phyloP scores from a whole-genome alignment of 1,140 invertebrate species.

The Solen grandis region DNA sequence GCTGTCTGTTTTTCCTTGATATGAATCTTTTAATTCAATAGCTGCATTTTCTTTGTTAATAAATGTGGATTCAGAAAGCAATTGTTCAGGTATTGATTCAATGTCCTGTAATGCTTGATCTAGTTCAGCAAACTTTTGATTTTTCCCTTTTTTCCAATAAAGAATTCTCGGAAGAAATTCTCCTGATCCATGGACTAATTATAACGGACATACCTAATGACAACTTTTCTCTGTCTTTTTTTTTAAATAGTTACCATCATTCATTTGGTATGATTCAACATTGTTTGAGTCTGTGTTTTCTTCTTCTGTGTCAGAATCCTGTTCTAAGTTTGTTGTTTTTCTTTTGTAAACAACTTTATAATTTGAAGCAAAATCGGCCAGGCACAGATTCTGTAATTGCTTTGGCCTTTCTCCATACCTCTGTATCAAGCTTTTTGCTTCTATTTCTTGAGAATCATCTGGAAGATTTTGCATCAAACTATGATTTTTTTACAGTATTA shows the following conservation, averaged over 20 bases:
- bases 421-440: conserved; percentile 1
- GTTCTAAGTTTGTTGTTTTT: neutral
- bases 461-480: conserved; percentile 10
- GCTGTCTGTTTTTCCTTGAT: neutral
- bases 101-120: neutral
- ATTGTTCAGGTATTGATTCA: neutral
- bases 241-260: neutral
- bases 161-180: conserved; percentile 7
- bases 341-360: neutral
- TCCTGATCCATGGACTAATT: neutral
- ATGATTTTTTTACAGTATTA: neutral
- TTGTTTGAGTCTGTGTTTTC: neutral
- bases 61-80: neutral
- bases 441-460: conserved; percentile 1
- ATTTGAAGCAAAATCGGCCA: conserved; percentile 30
- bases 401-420: conserved; percentile 3
- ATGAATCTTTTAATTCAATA: neutral
- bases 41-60: neutral
- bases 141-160: neutral
- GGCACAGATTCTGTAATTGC: neutral
- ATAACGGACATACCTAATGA: neutral
- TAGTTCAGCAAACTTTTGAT: neutral
- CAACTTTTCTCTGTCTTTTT: neutral
- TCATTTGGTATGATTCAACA: neutral
- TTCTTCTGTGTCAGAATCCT: neutral